A percentile compares a stretch with the other conserved stretches of the same genome.
phyloP scores from a whole-genome alignment of 2,797 vertebrate genomes.

The Ptychobarbus kaznakovi region DNA sequence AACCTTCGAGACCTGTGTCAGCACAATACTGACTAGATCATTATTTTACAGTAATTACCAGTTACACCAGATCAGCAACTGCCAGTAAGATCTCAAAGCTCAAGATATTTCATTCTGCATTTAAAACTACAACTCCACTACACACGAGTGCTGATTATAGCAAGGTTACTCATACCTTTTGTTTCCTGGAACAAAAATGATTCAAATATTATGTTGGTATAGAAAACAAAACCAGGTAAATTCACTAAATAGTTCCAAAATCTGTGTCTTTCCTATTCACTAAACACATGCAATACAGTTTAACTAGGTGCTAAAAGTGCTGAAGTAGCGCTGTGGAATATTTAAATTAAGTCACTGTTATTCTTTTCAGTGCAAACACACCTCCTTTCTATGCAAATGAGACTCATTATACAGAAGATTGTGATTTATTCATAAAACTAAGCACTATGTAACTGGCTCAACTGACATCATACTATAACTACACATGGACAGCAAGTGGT shows the following conservation, averaged over 20 bases:
- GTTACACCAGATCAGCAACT: not conserved
- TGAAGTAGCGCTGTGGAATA: not conserved
- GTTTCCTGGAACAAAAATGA: not conserved
- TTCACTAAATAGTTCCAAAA: not conserved
- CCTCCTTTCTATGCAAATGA: not conserved
- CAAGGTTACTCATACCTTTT: not conserved
- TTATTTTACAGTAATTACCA: constrained; percentile 28
- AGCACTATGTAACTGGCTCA: not conserved
- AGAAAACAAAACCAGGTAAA: not conserved
- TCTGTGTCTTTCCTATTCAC: not conserved
- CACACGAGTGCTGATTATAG: not conserved
- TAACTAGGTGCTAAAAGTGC: not conserved
- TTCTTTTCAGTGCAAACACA: not conserved
- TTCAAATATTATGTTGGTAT: not conserved
- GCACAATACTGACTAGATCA: constrained; percentile 9
- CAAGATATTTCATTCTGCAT: not conserved
- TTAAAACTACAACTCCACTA: not conserved
- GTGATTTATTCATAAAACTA: not conserved
- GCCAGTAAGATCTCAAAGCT: constrained; percentile 2
- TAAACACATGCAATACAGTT: not conserved
- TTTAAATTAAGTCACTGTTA: not conserved
- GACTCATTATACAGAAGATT: not conserved
- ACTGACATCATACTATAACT: not conserved
- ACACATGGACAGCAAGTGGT: not conserved
- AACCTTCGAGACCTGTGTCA: constrained; percentile 8